A percentile compares a stretch with the other conserved stretches of the same genome.
Conservation (phyloP, 2,888 invertebrate species). For the Keiferia lycopersicella region DNA sequence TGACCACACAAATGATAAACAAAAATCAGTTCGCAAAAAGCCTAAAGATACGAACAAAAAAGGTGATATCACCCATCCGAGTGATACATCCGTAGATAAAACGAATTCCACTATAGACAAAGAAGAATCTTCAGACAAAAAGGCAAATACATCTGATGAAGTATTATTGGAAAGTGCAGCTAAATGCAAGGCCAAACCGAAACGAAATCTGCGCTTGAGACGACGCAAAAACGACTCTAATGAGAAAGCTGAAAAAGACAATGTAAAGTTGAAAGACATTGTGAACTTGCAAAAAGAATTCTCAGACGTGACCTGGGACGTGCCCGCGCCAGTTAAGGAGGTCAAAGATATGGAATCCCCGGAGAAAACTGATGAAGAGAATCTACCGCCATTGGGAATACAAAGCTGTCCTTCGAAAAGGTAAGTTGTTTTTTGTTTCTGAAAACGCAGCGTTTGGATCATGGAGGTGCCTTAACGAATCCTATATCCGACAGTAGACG, state of each 20-base stretch:
- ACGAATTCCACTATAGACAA: slow-evolving; percentile 3
- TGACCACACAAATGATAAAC: slow-evolving; percentile 1
- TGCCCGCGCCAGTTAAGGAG: slow-evolving; percentile 52
- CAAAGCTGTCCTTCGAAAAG: slow-evolving; percentile 72
- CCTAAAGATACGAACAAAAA: slow-evolving; percentile 13
- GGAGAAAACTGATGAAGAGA: slow-evolving; percentile 54
- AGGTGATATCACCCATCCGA: neutral
- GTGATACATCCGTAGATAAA: neutral
- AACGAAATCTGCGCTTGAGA: slow-evolving; percentile 56
- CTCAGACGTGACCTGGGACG: slow-evolving; percentile 64
- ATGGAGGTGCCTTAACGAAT: no score
- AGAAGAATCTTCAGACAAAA: neutral
- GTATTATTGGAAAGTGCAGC: slow-evolving; percentile 40
- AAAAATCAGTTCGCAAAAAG: neutral
- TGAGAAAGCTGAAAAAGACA: slow-evolving; percentile 5
- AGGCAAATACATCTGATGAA: slow-evolving; percentile 22
- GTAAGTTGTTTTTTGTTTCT: slow-evolving; percentile 40
- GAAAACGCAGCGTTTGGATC: no score
- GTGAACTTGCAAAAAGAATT: slow-evolving; percentile 65
- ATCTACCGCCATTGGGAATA: slow-evolving; percentile 56
- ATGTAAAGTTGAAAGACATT: slow-evolving; percentile 61
- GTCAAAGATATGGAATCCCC: slow-evolving; percentile 65
- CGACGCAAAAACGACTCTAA: slow-evolving; percentile 48
- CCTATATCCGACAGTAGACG: no score
- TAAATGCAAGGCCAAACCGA: slow-evolving; percentile 44